Percentiles rank a stretch among this genome's conserved stretches.
These are phyloP conservation scores for Ryuthela nishihirai DNA, from an alignment of 2,888 invertebrate genomes.

Conservation along the genomic window DNA sequence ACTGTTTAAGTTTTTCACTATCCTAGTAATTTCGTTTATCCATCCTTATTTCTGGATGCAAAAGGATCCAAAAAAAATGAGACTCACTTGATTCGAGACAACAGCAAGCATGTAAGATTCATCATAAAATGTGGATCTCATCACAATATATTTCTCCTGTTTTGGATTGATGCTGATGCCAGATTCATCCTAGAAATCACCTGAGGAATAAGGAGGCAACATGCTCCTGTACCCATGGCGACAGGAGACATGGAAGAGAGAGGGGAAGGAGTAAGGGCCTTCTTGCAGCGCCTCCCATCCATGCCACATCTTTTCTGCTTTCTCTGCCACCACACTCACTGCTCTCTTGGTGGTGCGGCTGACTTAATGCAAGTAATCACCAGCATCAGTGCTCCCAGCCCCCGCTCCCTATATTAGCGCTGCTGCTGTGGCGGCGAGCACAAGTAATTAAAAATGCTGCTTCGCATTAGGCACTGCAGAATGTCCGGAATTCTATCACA, in stretches of 20 bases:
- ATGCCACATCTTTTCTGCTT: constrained; percentile 8
- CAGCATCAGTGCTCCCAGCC: constrained; percentile 5
- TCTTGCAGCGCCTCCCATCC: constrained; percentile 13
- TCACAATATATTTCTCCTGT: too few species aligned
- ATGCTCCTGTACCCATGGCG: neutral
- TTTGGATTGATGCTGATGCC: too few species aligned
- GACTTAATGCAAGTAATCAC: constrained; percentile 27
- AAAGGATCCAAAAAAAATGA: too few species aligned
- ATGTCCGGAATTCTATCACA: constrained; percentile 35
- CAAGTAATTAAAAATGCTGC: constrained; percentile 36
- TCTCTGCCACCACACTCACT: constrained; percentile 1
- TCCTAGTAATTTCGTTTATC: too few species aligned
- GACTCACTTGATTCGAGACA: too few species aligned
- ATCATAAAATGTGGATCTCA: too few species aligned
- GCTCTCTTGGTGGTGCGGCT: constrained; percentile 11
- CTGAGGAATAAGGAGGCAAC: constrained; percentile 17
- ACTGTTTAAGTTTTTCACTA: too few species aligned
- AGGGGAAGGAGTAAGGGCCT: constrained; percentile 14
- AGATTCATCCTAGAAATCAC: too few species aligned
- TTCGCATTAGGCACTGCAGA: constrained; percentile 29
- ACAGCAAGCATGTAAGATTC: too few species aligned
- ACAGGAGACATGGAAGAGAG: constrained; percentile 3
- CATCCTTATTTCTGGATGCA: too few species aligned
- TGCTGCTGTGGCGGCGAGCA: constrained; percentile 26
- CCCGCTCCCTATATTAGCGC: constrained; percentile 26